These are phyloP conservation scores for Pocillopora meandrina DNA, from an alignment of 92 coral and sea anemone genomes.

Conservation along the genomic window DNA sequence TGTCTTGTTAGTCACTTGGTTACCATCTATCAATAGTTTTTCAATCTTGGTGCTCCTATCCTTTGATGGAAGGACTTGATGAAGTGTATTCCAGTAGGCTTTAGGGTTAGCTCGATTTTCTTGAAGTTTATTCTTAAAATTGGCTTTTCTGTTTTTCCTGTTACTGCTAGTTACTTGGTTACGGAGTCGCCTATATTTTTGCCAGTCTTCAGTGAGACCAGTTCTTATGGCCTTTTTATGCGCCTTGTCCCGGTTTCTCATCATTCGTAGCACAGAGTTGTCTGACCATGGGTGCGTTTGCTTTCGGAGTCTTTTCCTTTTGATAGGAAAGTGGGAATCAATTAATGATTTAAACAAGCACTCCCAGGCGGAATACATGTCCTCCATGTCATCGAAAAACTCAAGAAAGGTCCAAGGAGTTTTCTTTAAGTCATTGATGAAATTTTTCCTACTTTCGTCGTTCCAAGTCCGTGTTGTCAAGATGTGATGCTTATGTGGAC, in stretches of 20 bases:
- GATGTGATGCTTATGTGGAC: conserved; percentile 39
- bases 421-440: conserved; percentile 31
- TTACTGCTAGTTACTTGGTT: no score
- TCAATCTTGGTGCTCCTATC: conserved; percentile 33
- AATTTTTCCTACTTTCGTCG: conserved; percentile 21
- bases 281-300: conserved; percentile 46
- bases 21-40: conserved; percentile 36
- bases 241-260: not conserved
- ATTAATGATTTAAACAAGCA: conserved; percentile 32
- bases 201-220: not conserved
- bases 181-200: not conserved
- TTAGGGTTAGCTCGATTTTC: conserved; percentile 45
- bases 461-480: conserved; percentile 36
- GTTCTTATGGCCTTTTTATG: not conserved
- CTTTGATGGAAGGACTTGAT: conserved; percentile 40
- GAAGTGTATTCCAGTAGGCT: conserved; percentile 47
- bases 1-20: conserved; percentile 29
- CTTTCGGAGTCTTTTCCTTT: conserved; percentile 45
- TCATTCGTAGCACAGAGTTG: conserved; percentile 33
- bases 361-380: conserved; percentile 47
- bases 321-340: conserved; percentile 49
- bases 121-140: conserved; percentile 38
- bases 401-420: conserved; percentile 48
- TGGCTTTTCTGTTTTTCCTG: conserved; percentile 20
- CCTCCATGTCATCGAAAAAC: conserved; percentile 36